These are phyloP conservation scores for Mirza zaza DNA, from an alignment of 2,113 vertebrate species.

Conservation along the genomic window DNA sequence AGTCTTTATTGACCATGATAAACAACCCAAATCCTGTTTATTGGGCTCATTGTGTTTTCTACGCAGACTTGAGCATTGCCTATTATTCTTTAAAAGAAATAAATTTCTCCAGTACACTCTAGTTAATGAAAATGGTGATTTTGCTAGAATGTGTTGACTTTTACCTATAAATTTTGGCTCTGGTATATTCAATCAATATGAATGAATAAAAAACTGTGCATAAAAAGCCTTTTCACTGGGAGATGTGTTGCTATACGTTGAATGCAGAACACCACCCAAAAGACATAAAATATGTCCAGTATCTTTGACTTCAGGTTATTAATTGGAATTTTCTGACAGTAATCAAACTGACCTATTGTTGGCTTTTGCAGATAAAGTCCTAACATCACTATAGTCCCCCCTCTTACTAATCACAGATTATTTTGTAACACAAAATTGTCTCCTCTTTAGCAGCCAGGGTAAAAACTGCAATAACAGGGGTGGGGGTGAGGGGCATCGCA, in stretches of 20 bases:
- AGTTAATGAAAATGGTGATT: background rate
- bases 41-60: background rate
- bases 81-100: background rate
- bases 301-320: background rate
- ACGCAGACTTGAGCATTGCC: background rate
- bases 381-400: background rate
- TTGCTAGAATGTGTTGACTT: background rate
- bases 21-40: background rate
- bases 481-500: fast-evolving
- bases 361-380: background rate
- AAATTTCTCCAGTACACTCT: background rate
- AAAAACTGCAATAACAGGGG: background rate
- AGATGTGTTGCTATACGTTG: background rate
- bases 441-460: background rate
- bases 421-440: background rate
- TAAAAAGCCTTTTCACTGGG: background rate
- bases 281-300: background rate
- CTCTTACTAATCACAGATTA: background rate
- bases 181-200: background rate
- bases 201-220: background rate
- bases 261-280: background rate
- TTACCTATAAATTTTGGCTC: background rate
- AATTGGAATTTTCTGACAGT: background rate
- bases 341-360: background rate
- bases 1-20: background rate